A percentile compares a stretch with the other conserved stretches of the same genome.
Conservation (phyloP, 2,797 vertebrate species). For the Manis pentadactyla region DNA sequence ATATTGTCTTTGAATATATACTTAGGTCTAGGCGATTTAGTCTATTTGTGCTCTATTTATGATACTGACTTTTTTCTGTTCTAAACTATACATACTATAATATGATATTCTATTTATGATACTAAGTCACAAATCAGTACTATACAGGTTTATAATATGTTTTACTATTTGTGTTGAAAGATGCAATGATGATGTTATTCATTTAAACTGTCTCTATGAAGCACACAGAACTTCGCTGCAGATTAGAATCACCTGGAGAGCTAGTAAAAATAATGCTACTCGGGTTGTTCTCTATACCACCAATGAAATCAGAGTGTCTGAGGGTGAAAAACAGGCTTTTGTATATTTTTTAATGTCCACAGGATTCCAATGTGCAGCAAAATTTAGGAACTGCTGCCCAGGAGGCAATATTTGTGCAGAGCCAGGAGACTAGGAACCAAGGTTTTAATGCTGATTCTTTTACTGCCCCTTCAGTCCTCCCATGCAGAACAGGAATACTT, state of each 20-base stretch:
- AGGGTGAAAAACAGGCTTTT: neutral
- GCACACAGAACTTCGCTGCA: neutral
- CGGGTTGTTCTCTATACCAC: neutral
- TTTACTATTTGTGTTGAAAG: conserved; percentile 37
- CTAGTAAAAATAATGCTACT: neutral
- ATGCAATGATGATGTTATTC: neutral
- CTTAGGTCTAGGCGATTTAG: neutral
- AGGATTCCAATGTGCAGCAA: neutral
- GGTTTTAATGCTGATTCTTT: neutral
- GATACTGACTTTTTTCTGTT: neutral
- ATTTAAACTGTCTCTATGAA: neutral
- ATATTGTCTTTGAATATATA: neutral
- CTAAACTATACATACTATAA: neutral
- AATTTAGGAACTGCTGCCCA: neutral
- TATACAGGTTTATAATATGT: neutral
- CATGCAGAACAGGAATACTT: neutral
- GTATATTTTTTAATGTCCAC: neutral
- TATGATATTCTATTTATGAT: neutral
- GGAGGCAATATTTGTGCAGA: neutral
- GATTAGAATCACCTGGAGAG: neutral
- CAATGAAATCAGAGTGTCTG: neutral
- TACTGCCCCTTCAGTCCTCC: neutral
- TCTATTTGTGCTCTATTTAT: neutral
- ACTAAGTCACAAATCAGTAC: neutral
- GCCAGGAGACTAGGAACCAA: neutral